Evolutionary conservation across 2,797 vertebrate genomes (phyloP).

Genomic region (Dryobates pubescens): DNA sequence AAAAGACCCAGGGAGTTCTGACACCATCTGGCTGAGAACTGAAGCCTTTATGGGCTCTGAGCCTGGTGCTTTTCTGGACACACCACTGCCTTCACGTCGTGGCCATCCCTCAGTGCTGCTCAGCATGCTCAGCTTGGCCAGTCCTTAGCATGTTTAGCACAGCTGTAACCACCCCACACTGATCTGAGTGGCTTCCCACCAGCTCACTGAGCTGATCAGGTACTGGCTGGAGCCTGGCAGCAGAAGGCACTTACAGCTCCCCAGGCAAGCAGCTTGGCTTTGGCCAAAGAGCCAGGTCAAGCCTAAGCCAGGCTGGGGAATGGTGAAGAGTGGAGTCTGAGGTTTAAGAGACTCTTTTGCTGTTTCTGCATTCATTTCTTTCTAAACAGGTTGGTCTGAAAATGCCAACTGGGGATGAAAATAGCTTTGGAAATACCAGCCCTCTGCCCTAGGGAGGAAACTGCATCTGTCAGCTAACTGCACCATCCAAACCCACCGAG

Average conservation of each 20-base stretch:
- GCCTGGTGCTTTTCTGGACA: background rate
- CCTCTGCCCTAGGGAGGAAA: constrained; percentile 55
- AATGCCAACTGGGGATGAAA: constrained; percentile 57
- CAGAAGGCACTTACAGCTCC: background rate
- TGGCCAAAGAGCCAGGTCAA: background rate
- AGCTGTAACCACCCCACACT: background rate
- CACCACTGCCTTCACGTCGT: background rate
- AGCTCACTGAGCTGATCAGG: background rate
- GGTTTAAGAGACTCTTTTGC: constrained; percentile 38
- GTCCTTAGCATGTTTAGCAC: background rate
- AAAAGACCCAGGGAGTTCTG: background rate
- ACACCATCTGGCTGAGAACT: background rate
- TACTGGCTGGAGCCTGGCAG: background rate
- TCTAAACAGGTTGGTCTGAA: constrained; percentile 35
- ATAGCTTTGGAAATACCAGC: constrained; percentile 58
- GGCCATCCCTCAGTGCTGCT: background rate
- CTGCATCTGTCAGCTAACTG: constrained; percentile 47
- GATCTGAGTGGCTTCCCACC: background rate
- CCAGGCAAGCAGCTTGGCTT: background rate
- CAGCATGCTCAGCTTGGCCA: background rate
- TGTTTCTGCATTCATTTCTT: constrained; percentile 55
- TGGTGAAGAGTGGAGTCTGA: constrained; percentile 23
- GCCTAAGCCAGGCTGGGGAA: constrained; percentile 16
- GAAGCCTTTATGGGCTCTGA: background rate
- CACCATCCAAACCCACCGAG: constrained; percentile 59